phyloP scores from a whole-genome alignment of 2,888 invertebrate genomes.

The Torymus aiolomorphi region DNA sequence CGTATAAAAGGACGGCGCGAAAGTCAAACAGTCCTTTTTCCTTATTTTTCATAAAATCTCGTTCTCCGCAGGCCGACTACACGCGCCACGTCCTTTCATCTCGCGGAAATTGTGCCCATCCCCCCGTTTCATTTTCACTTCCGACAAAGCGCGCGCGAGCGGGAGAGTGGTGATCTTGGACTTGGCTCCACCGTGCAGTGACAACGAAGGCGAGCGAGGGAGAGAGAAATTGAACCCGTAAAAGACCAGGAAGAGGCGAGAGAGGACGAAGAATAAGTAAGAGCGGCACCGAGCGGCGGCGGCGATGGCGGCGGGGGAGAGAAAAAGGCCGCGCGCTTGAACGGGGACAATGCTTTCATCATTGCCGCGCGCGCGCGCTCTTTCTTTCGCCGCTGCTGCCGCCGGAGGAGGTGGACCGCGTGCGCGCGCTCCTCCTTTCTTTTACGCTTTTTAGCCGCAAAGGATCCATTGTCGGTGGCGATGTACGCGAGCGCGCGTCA shows the following conservation, averaged over 20 bases:
- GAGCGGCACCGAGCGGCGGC: background rate
- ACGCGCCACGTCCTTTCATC: conserved; percentile 48
- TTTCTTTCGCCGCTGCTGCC: conserved; percentile 67
- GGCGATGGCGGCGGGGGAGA: conserved; percentile 37
- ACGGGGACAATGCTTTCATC: conserved; percentile 76
- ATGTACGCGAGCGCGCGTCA: conserved; percentile 69
- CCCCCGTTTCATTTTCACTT: conserved; percentile 58
- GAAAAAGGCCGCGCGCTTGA: conserved; percentile 64
- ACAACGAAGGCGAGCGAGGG: conserved; percentile 58
- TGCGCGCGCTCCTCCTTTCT: conserved; percentile 61
- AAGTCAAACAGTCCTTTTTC: conserved; percentile 55
- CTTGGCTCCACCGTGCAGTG: background rate
- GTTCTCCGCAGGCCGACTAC: background rate
- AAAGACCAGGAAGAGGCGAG: conserved; percentile 45
- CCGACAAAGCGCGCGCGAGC: conserved; percentile 53
- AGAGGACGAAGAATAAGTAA: conserved; percentile 33
- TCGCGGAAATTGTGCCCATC: conserved; percentile 51
- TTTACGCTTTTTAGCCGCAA: conserved; percentile 72
- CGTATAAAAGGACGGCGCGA: conserved; percentile 5
- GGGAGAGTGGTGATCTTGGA: background rate
- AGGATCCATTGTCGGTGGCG: conserved; percentile 73
- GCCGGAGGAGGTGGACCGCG: conserved; percentile 43
- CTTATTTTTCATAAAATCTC: conserved; percentile 47
- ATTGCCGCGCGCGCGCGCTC: conserved; percentile 69
- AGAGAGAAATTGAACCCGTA: conserved; percentile 60